phyloP scores from a whole-genome alignment of 2,113 vertebrate genomes.

The Sitta europaea region DNA sequence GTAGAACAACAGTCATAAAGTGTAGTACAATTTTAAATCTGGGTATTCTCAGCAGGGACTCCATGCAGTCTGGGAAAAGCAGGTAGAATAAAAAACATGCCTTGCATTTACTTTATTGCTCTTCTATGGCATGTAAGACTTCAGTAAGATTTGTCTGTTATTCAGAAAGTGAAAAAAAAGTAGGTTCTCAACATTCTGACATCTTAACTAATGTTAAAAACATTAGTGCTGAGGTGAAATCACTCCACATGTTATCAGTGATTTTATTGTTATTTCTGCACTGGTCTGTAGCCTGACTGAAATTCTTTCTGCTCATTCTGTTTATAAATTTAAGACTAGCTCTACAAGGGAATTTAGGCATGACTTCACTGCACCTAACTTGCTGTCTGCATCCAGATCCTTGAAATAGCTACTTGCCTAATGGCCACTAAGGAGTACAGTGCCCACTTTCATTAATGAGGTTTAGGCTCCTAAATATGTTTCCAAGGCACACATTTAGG shows the following conservation, averaged over 20 bases:
- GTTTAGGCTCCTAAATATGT: neutral
- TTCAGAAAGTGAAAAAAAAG: neutral
- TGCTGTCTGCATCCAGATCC: neutral
- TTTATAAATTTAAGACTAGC: neutral
- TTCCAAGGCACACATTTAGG: neutral
- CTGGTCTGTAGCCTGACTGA: neutral
- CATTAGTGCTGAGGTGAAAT: neutral
- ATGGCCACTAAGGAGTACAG: neutral
- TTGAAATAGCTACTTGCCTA: neutral
- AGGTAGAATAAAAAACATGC: neutral
- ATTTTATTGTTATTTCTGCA: neutral
- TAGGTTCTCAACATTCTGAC: neutral
- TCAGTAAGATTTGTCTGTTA: neutral
- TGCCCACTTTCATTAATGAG: neutral
- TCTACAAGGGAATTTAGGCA: neutral
- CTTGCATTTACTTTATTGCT: neutral
- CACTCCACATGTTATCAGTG: neutral
- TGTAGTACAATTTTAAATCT: neutral
- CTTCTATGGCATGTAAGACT: neutral
- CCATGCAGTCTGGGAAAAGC: neutral
- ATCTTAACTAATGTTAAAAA: neutral
- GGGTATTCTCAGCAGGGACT: neutral
- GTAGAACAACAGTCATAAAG: slow-evolving; percentile 15
- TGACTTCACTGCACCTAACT: neutral
- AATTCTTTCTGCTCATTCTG: neutral